These are phyloP conservation scores for Synanthedon vespiformis DNA, from an alignment of 2,888 invertebrate genomes.

Conservation along the genomic window DNA sequence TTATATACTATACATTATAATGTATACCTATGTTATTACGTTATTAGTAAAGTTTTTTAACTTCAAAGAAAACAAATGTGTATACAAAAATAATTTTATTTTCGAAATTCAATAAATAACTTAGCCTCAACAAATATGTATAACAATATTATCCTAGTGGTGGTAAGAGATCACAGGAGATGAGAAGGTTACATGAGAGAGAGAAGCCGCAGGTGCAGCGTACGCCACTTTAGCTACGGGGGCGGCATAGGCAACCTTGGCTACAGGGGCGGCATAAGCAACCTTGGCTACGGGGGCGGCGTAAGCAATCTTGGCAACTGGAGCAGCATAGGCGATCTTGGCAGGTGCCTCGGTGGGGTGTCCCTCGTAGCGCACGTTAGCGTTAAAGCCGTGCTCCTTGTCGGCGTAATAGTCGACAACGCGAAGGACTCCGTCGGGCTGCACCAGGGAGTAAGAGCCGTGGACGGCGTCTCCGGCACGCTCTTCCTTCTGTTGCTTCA, in stretches of 20 bases:
- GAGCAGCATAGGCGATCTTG: no score
- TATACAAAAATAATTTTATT: no score
- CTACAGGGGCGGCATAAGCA: constrained; percentile 6
- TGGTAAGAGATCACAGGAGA: constrained; percentile 8
- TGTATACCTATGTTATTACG: no score
- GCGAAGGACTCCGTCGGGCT: constrained; percentile 56
- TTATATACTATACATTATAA: no score
- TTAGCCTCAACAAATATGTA: background rate
- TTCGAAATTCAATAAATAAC: background rate
- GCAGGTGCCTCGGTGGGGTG: constrained; percentile 23
- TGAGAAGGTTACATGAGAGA: constrained; percentile 25
- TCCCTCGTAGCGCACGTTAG: constrained; percentile 55
- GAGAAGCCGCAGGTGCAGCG: constrained; percentile 18
- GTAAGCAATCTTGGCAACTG: no score
- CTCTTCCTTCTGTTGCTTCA: constrained; percentile 57
- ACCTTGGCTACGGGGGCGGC: constrained; percentile 4
- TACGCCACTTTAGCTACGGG: constrained; percentile 18
- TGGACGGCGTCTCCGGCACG: constrained; percentile 54
- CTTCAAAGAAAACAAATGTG: no score
- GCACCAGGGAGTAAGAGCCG: constrained; percentile 58
- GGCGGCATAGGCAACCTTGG: constrained; percentile 13
- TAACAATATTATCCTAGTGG: constrained; percentile 1
- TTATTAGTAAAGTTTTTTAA: no score
- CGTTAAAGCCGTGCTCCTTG: constrained; percentile 55
- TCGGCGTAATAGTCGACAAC: constrained; percentile 60